These are phyloP conservation scores for Acromyrmex echinatior DNA, from an alignment of 1,140 invertebrate species.

Conservation along the genomic window DNA sequence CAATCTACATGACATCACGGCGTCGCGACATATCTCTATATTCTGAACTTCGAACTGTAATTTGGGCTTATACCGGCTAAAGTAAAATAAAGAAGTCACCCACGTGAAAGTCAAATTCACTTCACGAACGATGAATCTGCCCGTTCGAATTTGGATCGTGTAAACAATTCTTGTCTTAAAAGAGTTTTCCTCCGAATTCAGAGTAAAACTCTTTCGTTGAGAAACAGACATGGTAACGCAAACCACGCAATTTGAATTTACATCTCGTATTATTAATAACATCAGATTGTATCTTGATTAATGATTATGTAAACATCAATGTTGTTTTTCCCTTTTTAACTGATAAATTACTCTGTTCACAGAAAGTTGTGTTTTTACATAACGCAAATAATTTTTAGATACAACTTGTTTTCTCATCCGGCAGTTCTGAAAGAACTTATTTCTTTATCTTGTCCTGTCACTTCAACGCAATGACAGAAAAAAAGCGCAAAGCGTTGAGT, in stretches of 20 bases:
- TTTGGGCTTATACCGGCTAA: not conserved
- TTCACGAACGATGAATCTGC: slow-evolving; percentile 40
- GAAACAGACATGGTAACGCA: not conserved
- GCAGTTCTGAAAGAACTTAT: not conserved
- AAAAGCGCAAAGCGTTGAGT: not conserved
- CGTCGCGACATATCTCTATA: not conserved
- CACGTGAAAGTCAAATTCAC: slow-evolving; percentile 28
- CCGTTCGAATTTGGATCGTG: slow-evolving; percentile 33
- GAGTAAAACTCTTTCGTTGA: not conserved
- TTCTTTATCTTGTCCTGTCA: not conserved
- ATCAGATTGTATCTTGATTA: not conserved
- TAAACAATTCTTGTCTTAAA: slow-evolving; percentile 25
- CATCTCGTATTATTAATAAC: not conserved
- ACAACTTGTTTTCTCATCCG: not conserved
- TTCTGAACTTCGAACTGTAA: slow-evolving; percentile 2
- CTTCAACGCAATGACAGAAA: too few species aligned
- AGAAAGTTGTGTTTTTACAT: not conserved
- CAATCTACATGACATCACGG: too few species aligned
- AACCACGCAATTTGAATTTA: not conserved
- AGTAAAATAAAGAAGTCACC: slow-evolving; percentile 30
- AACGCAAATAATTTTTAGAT: not conserved
- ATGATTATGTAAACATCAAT: not conserved
- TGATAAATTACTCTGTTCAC: not conserved
- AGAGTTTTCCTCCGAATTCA: not conserved
- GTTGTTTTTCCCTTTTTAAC: not conserved